Evolutionary conservation across 2,113 vertebrate genomes (phyloP), one percentile per base, ranked within the genome.

Genomic region (Odobenus rosmarus): DNA sequence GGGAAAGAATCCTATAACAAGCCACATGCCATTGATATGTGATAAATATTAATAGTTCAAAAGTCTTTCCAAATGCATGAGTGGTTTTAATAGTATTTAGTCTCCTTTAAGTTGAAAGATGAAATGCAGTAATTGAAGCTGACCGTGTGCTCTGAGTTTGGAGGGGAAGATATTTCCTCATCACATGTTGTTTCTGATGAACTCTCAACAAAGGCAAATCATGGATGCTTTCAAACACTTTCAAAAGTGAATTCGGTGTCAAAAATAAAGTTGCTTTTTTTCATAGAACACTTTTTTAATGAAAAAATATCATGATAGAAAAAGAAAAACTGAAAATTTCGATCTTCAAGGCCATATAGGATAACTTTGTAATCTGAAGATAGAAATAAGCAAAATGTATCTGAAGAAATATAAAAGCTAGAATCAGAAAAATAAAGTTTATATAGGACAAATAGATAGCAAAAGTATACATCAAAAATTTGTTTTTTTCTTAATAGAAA

Each of bases 51-150:
- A 67, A 46, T 42, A 61, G 72, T 89, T 55, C 59, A 62, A 62
- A 42, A 72, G 49, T 49, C 33, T 53, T 90, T 86, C 62, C 49
- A 59, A 80, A 53, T 61, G 49, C 51, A 18, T n/a, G 42, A 77
- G 33, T 59, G 85, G 39, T 61, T 96, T 95, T 61, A 83, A 62
- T 91, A 55, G 42, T 69, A 77, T 62, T 96, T 53, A 72, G 9
- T 16, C 36, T 23, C 24, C 10, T 96, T 93, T 86, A 61, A 69
- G 49, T 36, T 16, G 53, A 89, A 97, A 96, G 31, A 94, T 84
- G 55, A 95, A 96, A 95, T 55, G 28, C 5, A 42, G 19, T 42
- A 61, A n/a, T 55, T 87, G 67, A 87, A 51, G n/a, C 19, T 87
- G 79, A 94, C 64, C 26, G n/a, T 24, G 14, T 51, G 33, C 51